Evolutionary conservation across 2,888 invertebrate genomes (phyloP), one percentile per base, ranked within the genome.

Genomic region (Bellardia pandia): DNA sequence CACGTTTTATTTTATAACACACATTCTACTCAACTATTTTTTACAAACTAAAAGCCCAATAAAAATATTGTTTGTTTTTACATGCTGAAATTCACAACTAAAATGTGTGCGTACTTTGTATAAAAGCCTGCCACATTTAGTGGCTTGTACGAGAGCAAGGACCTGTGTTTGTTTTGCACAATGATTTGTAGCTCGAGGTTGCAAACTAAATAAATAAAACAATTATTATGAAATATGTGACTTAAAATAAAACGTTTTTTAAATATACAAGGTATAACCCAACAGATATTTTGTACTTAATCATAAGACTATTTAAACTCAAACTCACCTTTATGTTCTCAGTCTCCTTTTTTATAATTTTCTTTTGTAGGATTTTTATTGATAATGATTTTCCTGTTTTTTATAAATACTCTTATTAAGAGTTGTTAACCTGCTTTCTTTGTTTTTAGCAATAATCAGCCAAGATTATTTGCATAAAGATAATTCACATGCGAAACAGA

Each of bases 181-280:
- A 81, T 8, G 77, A 72, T 64, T 78, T 78, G 45, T 79, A 51
- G 64, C 82, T 86, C 58, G 78, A 86, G 82, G 86, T 79, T 86
- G 45, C 11, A 58, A 60, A 48, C 7, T 11, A 40, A 48, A 68
- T 56, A 45, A 62, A 14, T 69, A 78, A 45, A 53, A 78, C 64
- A 23, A 78, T 69, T 71, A 71, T 72, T 64, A 64, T 80, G 64
- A 62, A 72, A 62, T 75, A 76, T 37, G 42, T 45, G n/a, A 9
- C 14, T 74, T 62, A 64, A 75, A 56, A 82, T 60, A 64, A 75
- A 68, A 69, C 16, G 40, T 71, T 85, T 58, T 74, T 23, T 23
- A 23, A 23, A 23, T 23, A 1, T 23, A 23, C 1, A 23, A 23
- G 23, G 23, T 23, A 23, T 23, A 23, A 23, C 1, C 23, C 23